Evolutionary conservation across 2,113 vertebrate species (phyloP), one percentile per base, ranked within the genome.

Genomic region (Nycticorax nycticorax): DNA sequence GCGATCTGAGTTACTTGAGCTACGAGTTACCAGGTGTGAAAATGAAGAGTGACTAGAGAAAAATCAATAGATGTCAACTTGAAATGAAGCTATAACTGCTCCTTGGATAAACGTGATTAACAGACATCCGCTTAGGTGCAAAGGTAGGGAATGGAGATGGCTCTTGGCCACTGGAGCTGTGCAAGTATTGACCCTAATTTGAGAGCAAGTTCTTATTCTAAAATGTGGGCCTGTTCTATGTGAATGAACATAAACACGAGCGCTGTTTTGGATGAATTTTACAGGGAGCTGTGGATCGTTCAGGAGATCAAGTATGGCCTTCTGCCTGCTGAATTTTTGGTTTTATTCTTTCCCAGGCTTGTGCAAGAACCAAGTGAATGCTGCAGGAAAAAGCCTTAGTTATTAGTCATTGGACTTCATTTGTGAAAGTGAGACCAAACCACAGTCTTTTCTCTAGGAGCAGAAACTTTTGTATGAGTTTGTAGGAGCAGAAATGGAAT

Each of bases 371-470:
- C 22, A 14, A 82, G 57, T 33, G 30, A 79, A n/a, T 2, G 39
- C 53, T 90, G 35, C 45, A 55, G 53, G 89, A 81, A 91, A 73
- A 91, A 93, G 57, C 69, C 27, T 60, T 37, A 68, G 48, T 15
- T 80, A n/a, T 93, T 95, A 87, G 64, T 96, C 47, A 64, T 3
- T 86, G 23, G n/a, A 20, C 10, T 84, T 84, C 1, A 0, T 84
- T 84, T 91, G 68, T 91, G 89, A 91, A 92, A 96, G 93, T 92
- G 91, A 89, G 80, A 94, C 77, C 73, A 78, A 86, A 95, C 43
- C 85, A 69, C 5, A 33, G 39, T 1, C 22, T 57, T 53, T 72
- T 30, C 48, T 12, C 35, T 48, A 56, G 48, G 53, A 94, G 30
- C 47, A 72, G 73, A 52, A 71, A 78, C 45, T 74, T 83, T 55